These are phyloP conservation scores for Heterochromis multidens DNA, from an alignment of 2,113 vertebrate species.

Conservation along the genomic window DNA sequence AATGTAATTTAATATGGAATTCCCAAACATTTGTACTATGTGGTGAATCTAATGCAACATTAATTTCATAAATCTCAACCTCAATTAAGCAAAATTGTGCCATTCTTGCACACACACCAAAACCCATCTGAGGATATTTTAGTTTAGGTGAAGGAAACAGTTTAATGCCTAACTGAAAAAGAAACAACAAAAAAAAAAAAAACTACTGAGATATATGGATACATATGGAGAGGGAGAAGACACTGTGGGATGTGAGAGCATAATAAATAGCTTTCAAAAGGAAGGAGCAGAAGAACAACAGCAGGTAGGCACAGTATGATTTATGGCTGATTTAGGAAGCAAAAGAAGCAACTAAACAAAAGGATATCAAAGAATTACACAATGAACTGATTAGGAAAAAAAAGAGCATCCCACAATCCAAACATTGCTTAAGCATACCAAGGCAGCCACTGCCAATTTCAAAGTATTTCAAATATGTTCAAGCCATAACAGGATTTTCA, in stretches of 20 bases:
- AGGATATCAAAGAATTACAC: not conserved
- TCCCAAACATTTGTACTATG: not conserved
- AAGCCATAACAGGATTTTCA: not conserved
- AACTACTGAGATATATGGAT: not conserved
- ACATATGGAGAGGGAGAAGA: not conserved
- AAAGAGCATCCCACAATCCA: not conserved
- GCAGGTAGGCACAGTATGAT: not conserved
- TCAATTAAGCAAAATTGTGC: too few species aligned
- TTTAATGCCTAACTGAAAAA: not conserved
- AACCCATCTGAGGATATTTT: not conserved
- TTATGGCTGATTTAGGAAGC: not conserved
- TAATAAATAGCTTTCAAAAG: not conserved
- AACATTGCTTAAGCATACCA: not conserved
- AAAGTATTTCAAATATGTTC: slow-evolving; percentile 17
- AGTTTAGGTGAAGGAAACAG: not conserved
- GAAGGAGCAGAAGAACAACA: slow-evolving; percentile 7
- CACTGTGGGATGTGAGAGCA: not conserved
- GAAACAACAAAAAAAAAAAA: not conserved
- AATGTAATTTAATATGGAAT: not conserved
- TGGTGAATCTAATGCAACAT: not conserved
- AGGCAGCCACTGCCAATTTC: slow-evolving; percentile 1
- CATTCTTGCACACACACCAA: not conserved
- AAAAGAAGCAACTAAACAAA: not conserved
- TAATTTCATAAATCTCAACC: not conserved
- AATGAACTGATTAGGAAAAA: not conserved